Evolutionary conservation across 1,140 invertebrate genomes (phyloP).

Genomic region (Alviniconcha marisindica): DNA sequence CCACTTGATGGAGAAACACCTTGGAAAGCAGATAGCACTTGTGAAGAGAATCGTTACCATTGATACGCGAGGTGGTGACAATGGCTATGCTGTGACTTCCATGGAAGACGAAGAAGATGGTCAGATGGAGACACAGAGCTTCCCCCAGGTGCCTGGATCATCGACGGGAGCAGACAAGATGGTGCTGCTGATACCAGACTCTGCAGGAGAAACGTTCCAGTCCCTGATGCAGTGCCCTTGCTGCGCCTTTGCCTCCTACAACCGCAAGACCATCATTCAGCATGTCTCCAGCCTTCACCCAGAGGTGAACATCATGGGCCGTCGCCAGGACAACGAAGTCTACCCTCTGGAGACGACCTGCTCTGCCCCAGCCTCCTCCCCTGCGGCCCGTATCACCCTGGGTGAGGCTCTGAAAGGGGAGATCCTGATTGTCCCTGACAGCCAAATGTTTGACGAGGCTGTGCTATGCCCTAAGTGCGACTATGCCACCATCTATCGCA

Average conservation of each 20-base stretch:
- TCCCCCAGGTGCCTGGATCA: no score
- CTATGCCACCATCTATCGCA: constrained; percentile 44
- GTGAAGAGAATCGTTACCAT: constrained; percentile 53
- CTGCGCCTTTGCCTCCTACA: constrained; percentile 44
- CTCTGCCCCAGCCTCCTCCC: constrained; percentile 14
- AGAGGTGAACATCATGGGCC: constrained; percentile 46
- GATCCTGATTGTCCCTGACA: constrained; percentile 51
- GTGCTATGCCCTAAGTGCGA: constrained; percentile 49
- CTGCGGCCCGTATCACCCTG: constrained; percentile 25
- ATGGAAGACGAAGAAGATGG: constrained; percentile 45
- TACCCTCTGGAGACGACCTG: constrained; percentile 31
- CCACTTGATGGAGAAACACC: constrained; percentile 51
- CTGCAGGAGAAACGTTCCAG: constrained; percentile 40
- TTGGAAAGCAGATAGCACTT: constrained; percentile 50
- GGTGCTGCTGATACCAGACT: constrained; percentile 45
- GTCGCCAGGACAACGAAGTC: constrained; percentile 40
- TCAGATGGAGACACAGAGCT: not conserved
- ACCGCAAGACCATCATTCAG: constrained; percentile 39
- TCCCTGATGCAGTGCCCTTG: constrained; percentile 48
- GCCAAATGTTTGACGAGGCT: constrained; percentile 46
- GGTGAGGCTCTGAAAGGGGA: constrained; percentile 43
- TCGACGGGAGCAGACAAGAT: not conserved
- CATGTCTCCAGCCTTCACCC: constrained; percentile 47
- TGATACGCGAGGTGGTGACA: constrained; percentile 50
- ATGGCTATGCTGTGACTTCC: constrained; percentile 52